Evolutionary conservation across 2,888 invertebrate species (phyloP).

Genomic region (Ophion slaviceki): DNA sequence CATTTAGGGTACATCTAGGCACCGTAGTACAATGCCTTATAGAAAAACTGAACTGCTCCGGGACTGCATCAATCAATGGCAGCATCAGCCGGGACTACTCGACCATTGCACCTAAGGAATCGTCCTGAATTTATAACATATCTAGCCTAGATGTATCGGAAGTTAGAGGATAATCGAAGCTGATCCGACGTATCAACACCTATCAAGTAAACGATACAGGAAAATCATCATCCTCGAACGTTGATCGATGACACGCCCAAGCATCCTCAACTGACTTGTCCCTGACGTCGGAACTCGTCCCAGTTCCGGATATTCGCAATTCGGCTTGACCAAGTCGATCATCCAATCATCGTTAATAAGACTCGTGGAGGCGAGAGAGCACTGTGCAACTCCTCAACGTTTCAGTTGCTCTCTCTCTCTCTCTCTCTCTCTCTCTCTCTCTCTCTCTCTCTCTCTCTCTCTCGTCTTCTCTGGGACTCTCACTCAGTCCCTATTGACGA

Average conservation of each 20-base stretch:
- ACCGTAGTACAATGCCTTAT: too few relatives aligned
- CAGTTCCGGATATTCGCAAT: slow-evolving; percentile 42
- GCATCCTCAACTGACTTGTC: neutral
- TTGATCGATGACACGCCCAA: neutral
- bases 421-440: slow-evolving; percentile 11
- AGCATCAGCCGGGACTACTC: too few relatives aligned
- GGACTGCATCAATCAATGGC: too few relatives aligned
- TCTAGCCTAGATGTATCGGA: neutral
- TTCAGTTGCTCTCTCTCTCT: neutral
- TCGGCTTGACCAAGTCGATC: slow-evolving; percentile 37
- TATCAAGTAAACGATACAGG: neutral
- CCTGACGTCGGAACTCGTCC: neutral
- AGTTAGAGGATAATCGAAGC: neutral
- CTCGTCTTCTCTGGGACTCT: neutral
- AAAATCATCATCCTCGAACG: neutral
- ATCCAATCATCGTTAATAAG: slow-evolving; percentile 51
- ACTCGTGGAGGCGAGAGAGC: slow-evolving; percentile 4
- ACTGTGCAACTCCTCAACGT: neutral
- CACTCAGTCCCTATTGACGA: neutral
- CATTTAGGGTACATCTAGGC: too few relatives aligned
- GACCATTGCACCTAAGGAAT: too few relatives aligned
- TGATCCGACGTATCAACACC: neutral
- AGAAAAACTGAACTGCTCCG: too few relatives aligned
- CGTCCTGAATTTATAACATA: neutral
- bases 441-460: neutral